Percentiles rank a stretch among this genome's conserved stretches.
phyloP scores from a whole-genome alignment of 2,113 vertebrate species.

The Noctilio leporinus region DNA sequence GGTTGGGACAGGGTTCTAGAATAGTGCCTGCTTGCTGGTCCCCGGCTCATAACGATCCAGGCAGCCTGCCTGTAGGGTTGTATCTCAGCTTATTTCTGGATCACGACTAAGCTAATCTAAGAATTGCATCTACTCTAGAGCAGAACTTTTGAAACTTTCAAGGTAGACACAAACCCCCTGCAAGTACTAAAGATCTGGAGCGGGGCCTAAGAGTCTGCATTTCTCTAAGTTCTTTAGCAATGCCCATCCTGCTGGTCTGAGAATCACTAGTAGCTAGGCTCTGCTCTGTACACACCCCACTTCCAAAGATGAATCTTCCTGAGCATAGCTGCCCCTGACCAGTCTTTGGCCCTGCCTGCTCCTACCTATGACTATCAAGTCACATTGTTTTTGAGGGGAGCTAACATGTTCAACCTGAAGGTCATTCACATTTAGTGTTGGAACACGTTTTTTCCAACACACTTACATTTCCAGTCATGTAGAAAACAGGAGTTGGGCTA shows the following conservation, averaged over 20 bases:
- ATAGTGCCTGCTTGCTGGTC: not conserved
- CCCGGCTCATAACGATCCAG: not conserved
- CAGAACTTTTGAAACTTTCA: not conserved
- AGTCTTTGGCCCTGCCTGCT: too few species aligned
- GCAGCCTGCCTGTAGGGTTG: not conserved
- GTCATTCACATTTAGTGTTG: not conserved
- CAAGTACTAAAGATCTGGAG: not conserved
- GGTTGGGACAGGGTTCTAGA: not conserved
- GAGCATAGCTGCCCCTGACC: not conserved
- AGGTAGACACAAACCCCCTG: not conserved
- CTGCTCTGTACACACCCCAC: accelerated
- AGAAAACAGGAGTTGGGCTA: not conserved
- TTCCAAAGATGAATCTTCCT: not conserved
- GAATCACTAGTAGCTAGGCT: not conserved
- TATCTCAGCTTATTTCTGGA: not conserved
- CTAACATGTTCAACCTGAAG: not conserved
- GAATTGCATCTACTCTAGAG: not conserved
- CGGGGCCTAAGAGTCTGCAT: accelerated
- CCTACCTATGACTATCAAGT: not conserved
- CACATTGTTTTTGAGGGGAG: not conserved
- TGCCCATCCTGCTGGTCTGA: not conserved
- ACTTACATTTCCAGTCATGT: not conserved
- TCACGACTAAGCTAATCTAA: not conserved
- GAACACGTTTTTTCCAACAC: not conserved
- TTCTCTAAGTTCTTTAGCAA: not conserved